Base-by-base conservation (phyloP, 2,888 invertebrate species). In the Sinopyrophorus schimmeli region DNA sequence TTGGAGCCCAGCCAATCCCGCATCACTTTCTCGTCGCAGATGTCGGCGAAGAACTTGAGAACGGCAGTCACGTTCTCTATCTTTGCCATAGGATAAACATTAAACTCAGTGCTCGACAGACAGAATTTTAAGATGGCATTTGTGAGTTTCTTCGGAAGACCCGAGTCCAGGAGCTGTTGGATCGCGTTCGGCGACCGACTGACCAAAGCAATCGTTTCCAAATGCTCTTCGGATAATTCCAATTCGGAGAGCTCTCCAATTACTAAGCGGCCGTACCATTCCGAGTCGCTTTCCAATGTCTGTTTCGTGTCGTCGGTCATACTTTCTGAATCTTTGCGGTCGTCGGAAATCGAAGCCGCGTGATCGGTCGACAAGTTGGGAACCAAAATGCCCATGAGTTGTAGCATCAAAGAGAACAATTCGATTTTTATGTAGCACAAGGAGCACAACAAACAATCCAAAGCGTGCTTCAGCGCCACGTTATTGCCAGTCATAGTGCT, bases 361-460 rank as follows among this genome's bases (percentile, higher is more conserved):
- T 72, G 72, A 61, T 76, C 77, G 0, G 75, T 76, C 1, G 77
- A 71, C 24, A 75, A 61, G 61, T 76, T 79, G 1, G 77, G 76
- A 24, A 78, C 74, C 23, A 79, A 62, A 11, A 87, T 83, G 35
- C 85, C 85, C 71, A 92, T 82, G 67, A 83, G 83, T 65, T 84
- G 82, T 46, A 93, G 73, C 17, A 93, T 70, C 57, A 82, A 76
- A 30, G 82, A 83, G 66, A 92, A 93, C 39, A 89, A 75, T 54
- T 86, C 84, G 0, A 91, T 87, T 58, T 86, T 81, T 17, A 92
- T 87, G 71, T 86, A 89, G 72, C 92, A 93, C 66, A 92, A 79
- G 3, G 92, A 86, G 70, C 93, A 94, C 34, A 94, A 73, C 41
- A 92, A 80, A 64, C 88, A 83, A 73, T 94, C 92, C n/a, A 94